phyloP scores from a whole-genome alignment of 2,797 vertebrate genomes.

The Loris lydekkerianus region DNA sequence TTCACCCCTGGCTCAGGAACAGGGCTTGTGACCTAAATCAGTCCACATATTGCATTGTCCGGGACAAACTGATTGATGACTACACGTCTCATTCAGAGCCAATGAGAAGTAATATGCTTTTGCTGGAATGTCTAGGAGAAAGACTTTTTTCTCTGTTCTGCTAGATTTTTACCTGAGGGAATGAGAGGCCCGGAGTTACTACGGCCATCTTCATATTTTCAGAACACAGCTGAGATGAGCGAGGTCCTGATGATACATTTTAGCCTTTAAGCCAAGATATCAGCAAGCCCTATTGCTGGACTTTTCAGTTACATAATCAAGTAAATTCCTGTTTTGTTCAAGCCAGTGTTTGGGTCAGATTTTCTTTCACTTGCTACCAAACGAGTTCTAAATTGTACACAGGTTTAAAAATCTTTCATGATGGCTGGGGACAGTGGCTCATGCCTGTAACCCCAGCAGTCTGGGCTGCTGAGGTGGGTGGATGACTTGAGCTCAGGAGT shows the following conservation, averaged over 20 bases:
- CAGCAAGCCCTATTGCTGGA: conserved; percentile 21
- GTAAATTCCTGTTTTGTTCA: conserved; percentile 67
- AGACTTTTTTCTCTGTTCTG: background rate
- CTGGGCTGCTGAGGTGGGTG: too few relatives aligned
- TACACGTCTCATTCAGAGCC: background rate
- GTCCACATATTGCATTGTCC: background rate
- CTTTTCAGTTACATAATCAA: conserved; percentile 60
- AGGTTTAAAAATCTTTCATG: background rate
- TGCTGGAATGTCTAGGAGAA: background rate
- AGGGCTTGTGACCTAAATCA: background rate
- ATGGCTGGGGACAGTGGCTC: background rate
- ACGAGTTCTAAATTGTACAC: background rate
- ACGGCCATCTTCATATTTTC: background rate
- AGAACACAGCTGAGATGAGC: background rate
- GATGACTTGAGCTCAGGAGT: too few relatives aligned
- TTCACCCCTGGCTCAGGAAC: background rate
- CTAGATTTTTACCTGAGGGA: background rate
- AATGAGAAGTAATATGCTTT: background rate
- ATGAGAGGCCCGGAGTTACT: background rate
- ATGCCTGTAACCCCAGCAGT: too few relatives aligned
- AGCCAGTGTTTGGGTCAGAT: conserved; percentile 45
- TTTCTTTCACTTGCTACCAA: conserved; percentile 33
- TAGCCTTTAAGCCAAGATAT: background rate
- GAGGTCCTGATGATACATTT: background rate
- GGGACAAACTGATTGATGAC: background rate